These are phyloP conservation scores for Boloria selene DNA, from an alignment of 2,888 invertebrate species.

Conservation along the genomic window DNA sequence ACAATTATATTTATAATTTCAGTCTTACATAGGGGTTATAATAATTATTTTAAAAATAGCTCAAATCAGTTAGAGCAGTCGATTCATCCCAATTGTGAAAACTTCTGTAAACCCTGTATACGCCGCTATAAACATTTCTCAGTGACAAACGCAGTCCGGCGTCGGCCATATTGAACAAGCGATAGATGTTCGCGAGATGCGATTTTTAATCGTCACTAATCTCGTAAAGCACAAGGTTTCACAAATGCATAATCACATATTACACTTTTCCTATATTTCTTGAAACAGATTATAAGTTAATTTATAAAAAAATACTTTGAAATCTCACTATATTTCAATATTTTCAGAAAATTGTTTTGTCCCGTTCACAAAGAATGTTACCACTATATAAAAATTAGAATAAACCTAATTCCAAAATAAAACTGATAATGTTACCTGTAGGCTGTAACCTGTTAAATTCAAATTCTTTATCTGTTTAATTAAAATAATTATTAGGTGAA, in stretches of 20 bases:
- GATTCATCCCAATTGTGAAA: constrained; percentile 26
- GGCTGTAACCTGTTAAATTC: background rate
- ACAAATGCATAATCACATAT: constrained; percentile 5
- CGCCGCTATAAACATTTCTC: constrained; percentile 42
- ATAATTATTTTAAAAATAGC: constrained; percentile 25
- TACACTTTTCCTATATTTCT: constrained; percentile 7
- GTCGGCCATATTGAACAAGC: constrained; percentile 46
- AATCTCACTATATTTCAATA: constrained; percentile 24
- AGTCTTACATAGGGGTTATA: constrained; percentile 31
- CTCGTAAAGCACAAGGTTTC: constrained; percentile 26
- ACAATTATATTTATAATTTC: constrained; percentile 27
- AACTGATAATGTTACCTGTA: background rate
- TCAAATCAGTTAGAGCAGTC: constrained; percentile 12
- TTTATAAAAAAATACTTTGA: constrained; percentile 27
- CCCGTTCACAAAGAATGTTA: constrained; percentile 21
- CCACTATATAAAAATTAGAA: constrained; percentile 22
- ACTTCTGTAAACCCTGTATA: constrained; percentile 33
- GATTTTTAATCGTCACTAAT: constrained; percentile 28
- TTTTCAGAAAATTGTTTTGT: constrained; percentile 24
- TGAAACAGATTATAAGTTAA: constrained; percentile 7
- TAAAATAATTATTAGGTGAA: too few species aligned
- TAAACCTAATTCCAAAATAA: too few species aligned
- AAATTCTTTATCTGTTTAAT: too few species aligned
- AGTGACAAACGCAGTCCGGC: constrained; percentile 45
- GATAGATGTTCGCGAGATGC: constrained; percentile 27